Conservation (phyloP, 1,140 invertebrate species). For the Heliconius nattereri region DNA sequence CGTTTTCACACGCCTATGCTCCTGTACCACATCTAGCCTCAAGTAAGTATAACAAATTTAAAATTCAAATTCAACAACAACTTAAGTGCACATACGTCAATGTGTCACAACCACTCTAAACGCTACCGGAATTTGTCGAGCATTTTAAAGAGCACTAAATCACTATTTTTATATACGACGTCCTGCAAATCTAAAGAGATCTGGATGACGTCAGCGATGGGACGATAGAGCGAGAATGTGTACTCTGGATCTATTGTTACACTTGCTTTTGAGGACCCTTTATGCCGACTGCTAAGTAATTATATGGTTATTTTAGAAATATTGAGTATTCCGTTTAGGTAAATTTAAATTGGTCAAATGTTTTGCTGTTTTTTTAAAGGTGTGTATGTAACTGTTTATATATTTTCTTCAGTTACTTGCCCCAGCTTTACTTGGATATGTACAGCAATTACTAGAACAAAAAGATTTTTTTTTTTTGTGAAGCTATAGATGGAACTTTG, state of each 20-base stretch:
- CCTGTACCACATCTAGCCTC: background rate
- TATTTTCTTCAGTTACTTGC: too few relatives aligned
- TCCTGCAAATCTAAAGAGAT: background rate
- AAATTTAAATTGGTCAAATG: background rate
- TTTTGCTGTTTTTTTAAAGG: too few relatives aligned
- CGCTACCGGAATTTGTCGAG: background rate
- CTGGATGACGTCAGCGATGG: slow-evolving; percentile 43
- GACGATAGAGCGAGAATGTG: slow-evolving; percentile 47
- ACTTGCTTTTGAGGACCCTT: slow-evolving; percentile 31
- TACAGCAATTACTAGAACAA: too few relatives aligned
- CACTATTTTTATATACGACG: background rate
- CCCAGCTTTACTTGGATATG: too few relatives aligned
- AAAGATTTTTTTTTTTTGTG: too few relatives aligned
- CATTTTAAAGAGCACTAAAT: slow-evolving; percentile 2
- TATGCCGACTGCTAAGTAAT: slow-evolving; percentile 12
- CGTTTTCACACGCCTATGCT: background rate
- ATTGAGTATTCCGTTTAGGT: background rate
- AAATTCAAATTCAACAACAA: background rate
- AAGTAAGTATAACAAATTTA: background rate
- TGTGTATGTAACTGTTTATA: too few relatives aligned
- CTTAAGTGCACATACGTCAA: background rate
- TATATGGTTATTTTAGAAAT: background rate
- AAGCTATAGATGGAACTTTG: too few relatives aligned
- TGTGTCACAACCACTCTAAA: slow-evolving; percentile 1
- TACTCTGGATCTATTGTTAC: slow-evolving; percentile 26